Conservation (phyloP, 2,888 invertebrate genomes). For the Empis stercorea region DNA sequence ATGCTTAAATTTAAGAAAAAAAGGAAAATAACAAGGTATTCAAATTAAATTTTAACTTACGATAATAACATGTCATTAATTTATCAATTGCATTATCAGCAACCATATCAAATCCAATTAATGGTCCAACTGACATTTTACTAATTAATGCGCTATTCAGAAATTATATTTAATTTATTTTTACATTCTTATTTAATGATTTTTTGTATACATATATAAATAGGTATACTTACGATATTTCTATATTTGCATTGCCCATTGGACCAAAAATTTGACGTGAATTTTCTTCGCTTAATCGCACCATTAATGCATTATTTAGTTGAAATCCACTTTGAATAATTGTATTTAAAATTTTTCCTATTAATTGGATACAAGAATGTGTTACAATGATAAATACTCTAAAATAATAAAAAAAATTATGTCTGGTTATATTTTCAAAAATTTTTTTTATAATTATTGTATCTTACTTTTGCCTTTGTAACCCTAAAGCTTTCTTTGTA, state of each 20-base stretch:
- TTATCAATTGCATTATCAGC: conserved; percentile 30
- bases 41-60: conserved; percentile 15
- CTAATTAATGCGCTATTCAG: conserved; percentile 25
- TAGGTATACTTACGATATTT: conserved; percentile 45
- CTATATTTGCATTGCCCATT: conserved; percentile 41
- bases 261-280: conserved; percentile 49
- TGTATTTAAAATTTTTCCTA: conserved; percentile 60
- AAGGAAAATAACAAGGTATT: conserved; percentile 17
- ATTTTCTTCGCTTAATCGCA: conserved; percentile 49
- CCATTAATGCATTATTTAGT: conserved; percentile 60
- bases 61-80: conserved; percentile 20
- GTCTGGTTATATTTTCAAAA: no score
- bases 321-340: conserved; percentile 48
- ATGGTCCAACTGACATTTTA: conserved; percentile 24
- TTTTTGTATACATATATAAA: not conserved
- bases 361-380: conserved; percentile 46
- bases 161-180: not conserved
- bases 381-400: conserved; percentile 71
- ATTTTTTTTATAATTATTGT: not conserved
- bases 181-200: not conserved
- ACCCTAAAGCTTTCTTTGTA: conserved; percentile 43
- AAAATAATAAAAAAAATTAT: no score
- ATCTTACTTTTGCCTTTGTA: conserved; percentile 50
- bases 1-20: conserved; percentile 7
- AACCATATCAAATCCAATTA: conserved; percentile 29